Base-by-base conservation (phyloP, 2,797 vertebrate species). In the Leuciscus waleckii region DNA sequence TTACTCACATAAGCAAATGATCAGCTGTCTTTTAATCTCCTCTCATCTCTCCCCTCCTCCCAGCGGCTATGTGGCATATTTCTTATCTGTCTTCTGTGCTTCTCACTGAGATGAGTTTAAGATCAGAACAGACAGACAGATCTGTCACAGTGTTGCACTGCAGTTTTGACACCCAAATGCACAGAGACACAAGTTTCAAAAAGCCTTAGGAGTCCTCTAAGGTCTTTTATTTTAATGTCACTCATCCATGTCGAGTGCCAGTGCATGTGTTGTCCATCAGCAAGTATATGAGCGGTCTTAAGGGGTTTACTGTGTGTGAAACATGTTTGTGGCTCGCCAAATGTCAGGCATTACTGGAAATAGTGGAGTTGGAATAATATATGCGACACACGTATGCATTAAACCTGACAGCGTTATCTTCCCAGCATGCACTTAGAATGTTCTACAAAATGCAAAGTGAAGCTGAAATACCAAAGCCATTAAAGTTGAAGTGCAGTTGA, bases 391-490 rank as follows among this genome's bases (percentile, higher is more conserved):
- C 39, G 49, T 17, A 19, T 35, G 54, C 54, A 82, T 49, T 63
- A 46, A 49, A 58, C 4, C 81, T 54, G 71, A 41, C 73, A 83
- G 61, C 43, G 16, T 51, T 35, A 54, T 76, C 32, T 19, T 43
- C 58, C 61, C 82, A 76, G 32, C 35, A 54, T 75, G 35, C 73
- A 68, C 32, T 26, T 29, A 17, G 35, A 29, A 49, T 68, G 73
- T 77, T 82, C 29, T 49, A 11, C 32, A 74, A 67, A 39, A 67
- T 39, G 61, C 73, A 77, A 56, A 77, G 73, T 77, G 46, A 83
- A 83, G 70, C 43, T 76, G 43, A 83, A 83, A 83, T 83, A 61
- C 32, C 82, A 83, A 76, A 76, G 43, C 73, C 46, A 83, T 83
- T 83, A 75, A 54, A 51, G 23, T 23, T 16, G 63, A 76, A 65